Base-by-base conservation (phyloP, 2,113 vertebrate species). In the Gopherus flavomarginatus region DNA sequence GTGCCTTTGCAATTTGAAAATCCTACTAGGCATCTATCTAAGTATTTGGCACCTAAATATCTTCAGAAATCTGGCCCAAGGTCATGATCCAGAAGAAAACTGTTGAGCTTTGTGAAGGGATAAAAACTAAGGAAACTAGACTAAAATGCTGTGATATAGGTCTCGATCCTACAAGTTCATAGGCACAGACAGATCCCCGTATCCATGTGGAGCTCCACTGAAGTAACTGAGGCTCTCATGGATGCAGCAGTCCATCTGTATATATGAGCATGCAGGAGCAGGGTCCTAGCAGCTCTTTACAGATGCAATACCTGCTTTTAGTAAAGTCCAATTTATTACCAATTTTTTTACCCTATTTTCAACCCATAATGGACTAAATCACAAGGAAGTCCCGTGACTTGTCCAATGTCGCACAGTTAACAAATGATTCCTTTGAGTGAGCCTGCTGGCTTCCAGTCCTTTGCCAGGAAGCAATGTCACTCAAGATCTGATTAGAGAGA, bases 391-490 rank as follows among this genome's bases (percentile, higher is more conserved):
- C 21, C 12, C 3, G 52, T 81, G 79, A 29, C 11, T 86, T 80
- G 27, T 27, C 16, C 42, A 47, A 52, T 21, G 59, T 83, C 6
- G 0, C 4, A 10, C 1, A 1, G 3, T n/a, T 14, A 72, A 22
- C 31, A 47, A 27, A 19, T 5, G 52, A 38, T 22, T 77, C 65
- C 42, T 38, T 24, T n/a, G 12, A 2, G 81, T 49, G 4, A 88
- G 5, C 16, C 47, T 75, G 83, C n/a, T 11, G 6, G 19, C 42
- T 86, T 29, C 42, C 44, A 0, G 17, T 27, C 8, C 44, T 54
- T 87, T 1, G 3, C 7, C 44, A 83, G 75, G 17, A 82, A 47
- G 65, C 3, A 11, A 14, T 26, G 35, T 10, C 14, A 4, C n/a
- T 38, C 62, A 31, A 83, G 53, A 83, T 52, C 12, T 54, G 56